A percentile compares a stretch with the other conserved stretches of the same genome.
These are phyloP conservation scores for Hylaeus anthracinus DNA, from an alignment of 1,140 invertebrate species.

Conservation along the genomic window DNA sequence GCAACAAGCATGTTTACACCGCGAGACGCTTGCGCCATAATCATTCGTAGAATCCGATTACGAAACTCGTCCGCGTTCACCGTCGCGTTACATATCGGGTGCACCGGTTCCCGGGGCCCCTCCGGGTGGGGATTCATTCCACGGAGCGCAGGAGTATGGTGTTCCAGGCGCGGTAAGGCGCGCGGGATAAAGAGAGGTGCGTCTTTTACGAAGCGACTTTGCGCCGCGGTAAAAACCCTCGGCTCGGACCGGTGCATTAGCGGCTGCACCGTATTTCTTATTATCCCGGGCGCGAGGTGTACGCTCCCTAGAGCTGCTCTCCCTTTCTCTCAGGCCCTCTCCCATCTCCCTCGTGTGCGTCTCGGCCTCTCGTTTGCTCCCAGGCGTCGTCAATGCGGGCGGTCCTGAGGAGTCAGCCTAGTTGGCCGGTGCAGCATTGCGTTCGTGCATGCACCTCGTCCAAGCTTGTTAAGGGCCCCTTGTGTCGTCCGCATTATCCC, in stretches of 20 bases:
- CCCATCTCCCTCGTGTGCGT: neutral
- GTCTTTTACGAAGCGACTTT: constrained; percentile 33
- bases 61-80: constrained; percentile 22
- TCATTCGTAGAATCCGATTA: constrained; percentile 15
- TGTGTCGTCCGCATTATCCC: constrained; percentile 62
- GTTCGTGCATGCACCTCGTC: constrained; percentile 58
- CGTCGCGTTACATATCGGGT: neutral
- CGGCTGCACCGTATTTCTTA: constrained; percentile 53
- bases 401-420: constrained; percentile 60
- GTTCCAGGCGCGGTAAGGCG: neutral
- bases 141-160: neutral
- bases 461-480: constrained; percentile 62
- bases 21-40: neutral
- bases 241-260: constrained; percentile 44
- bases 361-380: constrained; percentile 19
- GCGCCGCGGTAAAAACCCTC: constrained; percentile 37
- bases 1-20: neutral
- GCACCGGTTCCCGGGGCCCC: neutral
- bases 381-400: constrained; percentile 59
- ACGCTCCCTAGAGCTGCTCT: constrained; percentile 17
- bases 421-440: constrained; percentile 59
- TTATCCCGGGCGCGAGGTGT: constrained; percentile 43
- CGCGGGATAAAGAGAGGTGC: no score
- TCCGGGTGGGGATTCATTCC: neutral
- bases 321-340: constrained; percentile 10